Conservation (phyloP, 2,888 invertebrate genomes). For the Micropterix aruncella region DNA sequence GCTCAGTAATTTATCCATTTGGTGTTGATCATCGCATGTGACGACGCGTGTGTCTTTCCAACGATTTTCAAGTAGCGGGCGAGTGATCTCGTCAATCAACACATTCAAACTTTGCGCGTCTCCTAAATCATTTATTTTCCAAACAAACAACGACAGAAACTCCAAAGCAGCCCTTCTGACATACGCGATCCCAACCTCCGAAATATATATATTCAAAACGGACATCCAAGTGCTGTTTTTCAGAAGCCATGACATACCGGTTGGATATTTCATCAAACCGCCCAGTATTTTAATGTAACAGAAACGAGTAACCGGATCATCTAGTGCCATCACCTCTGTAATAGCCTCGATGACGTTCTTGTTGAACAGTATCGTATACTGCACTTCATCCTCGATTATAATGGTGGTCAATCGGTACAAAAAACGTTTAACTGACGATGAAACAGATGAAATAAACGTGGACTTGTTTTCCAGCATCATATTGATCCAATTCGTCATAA, state of each 20-base stretch:
- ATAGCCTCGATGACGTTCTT: constrained; percentile 22
- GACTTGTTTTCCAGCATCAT: not conserved
- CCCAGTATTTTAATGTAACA: constrained; percentile 50
- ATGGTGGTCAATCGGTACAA: constrained; percentile 47
- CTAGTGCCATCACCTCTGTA: constrained; percentile 18
- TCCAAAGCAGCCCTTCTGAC: constrained; percentile 25
- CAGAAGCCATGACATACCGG: too few species aligned
- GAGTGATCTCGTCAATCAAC: constrained; percentile 39
- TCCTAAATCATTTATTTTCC: constrained; percentile 33
- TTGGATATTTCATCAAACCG: constrained; percentile 39
- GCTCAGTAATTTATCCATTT: constrained; percentile 34
- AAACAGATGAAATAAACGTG: not conserved
- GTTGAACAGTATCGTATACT: constrained; percentile 39
- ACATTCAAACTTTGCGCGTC: constrained; percentile 35
- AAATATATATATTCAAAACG: too few species aligned
- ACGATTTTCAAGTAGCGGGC: constrained; percentile 41
- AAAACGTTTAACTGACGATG: constrained; percentile 37
- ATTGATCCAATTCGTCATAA: constrained; percentile 6
- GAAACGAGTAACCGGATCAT: constrained; percentile 48
- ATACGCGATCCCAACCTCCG: too few species aligned
- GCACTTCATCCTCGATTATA: constrained; percentile 40
- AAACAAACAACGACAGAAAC: constrained; percentile 17
- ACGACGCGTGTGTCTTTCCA: constrained; percentile 33
- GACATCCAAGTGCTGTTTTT: too few species aligned
- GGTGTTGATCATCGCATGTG: constrained; percentile 33